Percentiles rank a stretch among this genome's conserved stretches.
phyloP scores from a whole-genome alignment of 2,113 vertebrate genomes.

The Baryphthengus martii region DNA sequence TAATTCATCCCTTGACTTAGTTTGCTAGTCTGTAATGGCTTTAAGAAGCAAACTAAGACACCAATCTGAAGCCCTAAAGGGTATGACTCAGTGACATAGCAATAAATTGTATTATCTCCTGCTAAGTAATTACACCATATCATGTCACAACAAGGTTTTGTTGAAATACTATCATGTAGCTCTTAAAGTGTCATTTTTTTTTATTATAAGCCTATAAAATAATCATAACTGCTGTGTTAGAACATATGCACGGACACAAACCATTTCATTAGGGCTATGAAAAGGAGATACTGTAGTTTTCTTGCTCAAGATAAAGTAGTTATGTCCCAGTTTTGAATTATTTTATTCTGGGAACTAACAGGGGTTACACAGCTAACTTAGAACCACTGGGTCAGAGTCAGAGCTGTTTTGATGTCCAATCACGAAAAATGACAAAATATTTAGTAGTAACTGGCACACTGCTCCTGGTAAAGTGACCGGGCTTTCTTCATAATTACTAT shows the following conservation, averaged over 20 bases:
- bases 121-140: conserved; percentile 31
- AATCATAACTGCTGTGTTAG: not conserved
- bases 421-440: not conserved
- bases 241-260: not conserved
- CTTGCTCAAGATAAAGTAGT: not conserved
- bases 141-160: conserved; percentile 48
- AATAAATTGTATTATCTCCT: conserved; percentile 36
- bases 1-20: not conserved
- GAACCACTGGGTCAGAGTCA: not conserved
- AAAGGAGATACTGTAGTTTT: not conserved
- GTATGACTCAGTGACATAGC: conserved; percentile 30
- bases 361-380: not conserved
- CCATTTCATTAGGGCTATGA: not conserved
- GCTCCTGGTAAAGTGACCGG: not conserved
- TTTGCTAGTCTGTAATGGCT: not conserved
- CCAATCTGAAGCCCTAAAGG: not conserved
- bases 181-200: conserved; percentile 39
- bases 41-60: conserved; percentile 25
- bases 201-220: conserved; percentile 40
- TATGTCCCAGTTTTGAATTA: not conserved
- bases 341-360: not conserved
- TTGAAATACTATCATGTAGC: conserved; percentile 34
- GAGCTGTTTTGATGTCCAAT: not conserved
- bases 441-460: not conserved
- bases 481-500: not conserved